Evolutionary conservation across 1,140 invertebrate species (phyloP), one percentile per base, ranked within the genome.

Genomic region (Drosophila eugracilis): DNA sequence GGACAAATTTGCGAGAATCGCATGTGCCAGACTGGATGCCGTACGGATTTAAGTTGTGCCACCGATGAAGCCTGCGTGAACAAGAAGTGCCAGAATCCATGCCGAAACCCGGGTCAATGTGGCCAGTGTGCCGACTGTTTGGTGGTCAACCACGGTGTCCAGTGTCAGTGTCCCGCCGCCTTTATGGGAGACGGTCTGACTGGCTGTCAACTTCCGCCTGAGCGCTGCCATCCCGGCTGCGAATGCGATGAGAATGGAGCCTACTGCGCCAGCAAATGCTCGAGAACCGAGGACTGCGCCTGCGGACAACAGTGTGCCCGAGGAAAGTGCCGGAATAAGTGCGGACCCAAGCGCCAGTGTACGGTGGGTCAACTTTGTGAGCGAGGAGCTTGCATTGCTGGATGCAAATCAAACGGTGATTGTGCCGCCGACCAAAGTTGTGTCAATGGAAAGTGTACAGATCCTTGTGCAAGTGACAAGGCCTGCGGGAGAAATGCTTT

Each of bases 1-100:
- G 95, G 96, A 75, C 95, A 97, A 90, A 97, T 97, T 75, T 98
- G 97, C 86, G 95, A 96, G 88, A 97, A 96, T 75, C 94, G 97
- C 69, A 93, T 97, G 60, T 98, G 97, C 89, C 94, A 96, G 67
- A 94, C 95, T 73, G 97, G 97, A 14, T 98, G 97, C 88, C 93
- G 96, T 30, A 96, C 94, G 86, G 97, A 97, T 89, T 94, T 94
- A n/a, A 94, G 95, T 9, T 98, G 97, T 88, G 92, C 94, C 2
- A 92, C 91, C 57, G 92, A 95, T 50, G 93, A 96, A 89, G 95
- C 96, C 2, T 98, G 97, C 89, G 93, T 97, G 24, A 95, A 96
- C 73, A 96, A 96, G 76, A 94, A 96, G 91, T 97, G 97, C 84
- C 94, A 93, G 95, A 96, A 97, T 94, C 96, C 97, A 2, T 98